Conservation (phyloP, 1,140 invertebrate genomes). For the Homarus americanus region DNA sequence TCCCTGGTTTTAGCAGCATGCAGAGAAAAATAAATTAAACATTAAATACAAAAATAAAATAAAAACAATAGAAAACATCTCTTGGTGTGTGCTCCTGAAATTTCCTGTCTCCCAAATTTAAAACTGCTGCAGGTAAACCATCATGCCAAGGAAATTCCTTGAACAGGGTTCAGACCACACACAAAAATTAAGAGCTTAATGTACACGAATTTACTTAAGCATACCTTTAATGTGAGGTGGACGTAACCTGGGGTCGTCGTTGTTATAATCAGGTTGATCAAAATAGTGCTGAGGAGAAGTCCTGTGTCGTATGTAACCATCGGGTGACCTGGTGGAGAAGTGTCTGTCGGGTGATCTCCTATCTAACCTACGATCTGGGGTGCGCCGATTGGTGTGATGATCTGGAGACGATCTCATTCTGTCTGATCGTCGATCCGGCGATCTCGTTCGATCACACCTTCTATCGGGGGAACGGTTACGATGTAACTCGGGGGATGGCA, state of each 20-base stretch:
- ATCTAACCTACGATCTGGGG: conserved; percentile 57
- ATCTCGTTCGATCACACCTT: conserved; percentile 60
- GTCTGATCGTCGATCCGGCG: conserved; percentile 58
- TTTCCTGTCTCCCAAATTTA: too few relatives aligned
- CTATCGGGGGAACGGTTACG: conserved; percentile 55
- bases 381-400: conserved; percentile 25
- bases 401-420: conserved; percentile 46
- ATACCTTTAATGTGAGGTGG: conserved; percentile 58
- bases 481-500: conserved; percentile 43
- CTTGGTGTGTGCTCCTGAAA: too few relatives aligned
- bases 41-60: neutral
- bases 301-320: conserved; percentile 54
- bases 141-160: neutral
- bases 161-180: neutral
- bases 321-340: conserved; percentile 53
- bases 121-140: too few relatives aligned
- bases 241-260: conserved; percentile 62
- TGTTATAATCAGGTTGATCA: conserved; percentile 59
- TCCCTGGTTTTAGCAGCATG: conserved; percentile 54
- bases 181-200: neutral
- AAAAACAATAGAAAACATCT: conserved; percentile 2
- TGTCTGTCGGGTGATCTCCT: conserved; percentile 60
- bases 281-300: conserved; percentile 56
- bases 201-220: neutral
- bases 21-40: conserved; percentile 45